These are phyloP conservation scores for Chaetorhynchus papuensis DNA, from an alignment of 2,113 vertebrate genomes.

Conservation along the genomic window DNA sequence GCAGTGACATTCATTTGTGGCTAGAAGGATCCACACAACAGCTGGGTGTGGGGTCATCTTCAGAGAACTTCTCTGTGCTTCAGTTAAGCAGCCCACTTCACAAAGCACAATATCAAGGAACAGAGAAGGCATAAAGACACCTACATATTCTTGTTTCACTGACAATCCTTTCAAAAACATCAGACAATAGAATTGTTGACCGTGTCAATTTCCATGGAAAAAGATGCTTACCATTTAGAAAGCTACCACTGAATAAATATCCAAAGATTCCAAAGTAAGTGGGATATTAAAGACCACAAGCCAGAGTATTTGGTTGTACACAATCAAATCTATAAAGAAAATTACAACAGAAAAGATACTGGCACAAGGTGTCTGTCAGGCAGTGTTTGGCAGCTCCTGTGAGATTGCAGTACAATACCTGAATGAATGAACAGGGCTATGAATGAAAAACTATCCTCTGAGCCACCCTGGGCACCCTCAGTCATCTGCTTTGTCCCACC, in stretches of 20 bases:
- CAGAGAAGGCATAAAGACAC: not conserved
- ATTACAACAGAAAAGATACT: not conserved
- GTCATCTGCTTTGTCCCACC: not conserved
- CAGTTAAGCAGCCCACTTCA: not conserved
- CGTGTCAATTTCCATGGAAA: not conserved
- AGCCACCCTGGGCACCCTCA: not conserved
- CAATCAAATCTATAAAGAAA: not conserved
- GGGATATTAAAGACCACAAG: not conserved
- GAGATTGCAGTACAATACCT: not conserved
- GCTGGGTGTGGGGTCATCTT: not conserved
- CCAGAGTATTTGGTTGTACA: not conserved
- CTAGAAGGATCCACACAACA: not conserved
- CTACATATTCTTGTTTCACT: not conserved
- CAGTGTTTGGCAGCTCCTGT: not conserved
- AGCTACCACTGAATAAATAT: not conserved
- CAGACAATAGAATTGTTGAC: not conserved
- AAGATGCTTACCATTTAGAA: not conserved
- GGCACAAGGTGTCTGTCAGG: not conserved
- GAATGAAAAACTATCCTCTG: not conserved
- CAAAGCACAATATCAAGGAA: not conserved
- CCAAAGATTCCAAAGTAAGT: not conserved
- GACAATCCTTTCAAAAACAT: not conserved
- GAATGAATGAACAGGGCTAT: not conserved
- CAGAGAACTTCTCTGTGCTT: not conserved
- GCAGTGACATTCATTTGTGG: not conserved